A percentile compares a stretch with the other conserved stretches of the same genome.
phyloP scores from a whole-genome alignment of 2,888 invertebrate species.

The Apamea crenata region DNA sequence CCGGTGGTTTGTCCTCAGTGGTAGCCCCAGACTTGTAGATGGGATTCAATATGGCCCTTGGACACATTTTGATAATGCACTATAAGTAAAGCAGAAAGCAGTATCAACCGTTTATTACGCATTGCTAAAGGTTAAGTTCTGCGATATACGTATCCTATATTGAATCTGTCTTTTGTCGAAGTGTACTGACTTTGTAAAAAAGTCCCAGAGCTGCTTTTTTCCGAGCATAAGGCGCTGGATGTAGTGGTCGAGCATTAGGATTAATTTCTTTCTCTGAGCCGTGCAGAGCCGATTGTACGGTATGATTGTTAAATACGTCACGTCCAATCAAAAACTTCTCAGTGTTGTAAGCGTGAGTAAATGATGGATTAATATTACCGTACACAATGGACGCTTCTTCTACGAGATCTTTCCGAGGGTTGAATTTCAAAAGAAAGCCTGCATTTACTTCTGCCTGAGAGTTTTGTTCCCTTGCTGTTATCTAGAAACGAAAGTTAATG shows the following conservation, averaged over 20 bases:
- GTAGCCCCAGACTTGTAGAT: constrained; percentile 85
- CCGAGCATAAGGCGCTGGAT: constrained; percentile 91
- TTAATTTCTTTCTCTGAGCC: constrained; percentile 90
- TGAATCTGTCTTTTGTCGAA: too few species aligned
- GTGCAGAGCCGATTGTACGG: constrained; percentile 86
- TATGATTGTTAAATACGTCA: constrained; percentile 77
- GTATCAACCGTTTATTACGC: too few species aligned
- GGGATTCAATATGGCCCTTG: constrained; percentile 81
- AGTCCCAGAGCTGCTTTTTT: constrained; percentile 91
- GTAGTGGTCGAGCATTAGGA: constrained; percentile 91
- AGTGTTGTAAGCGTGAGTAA: constrained; percentile 89
- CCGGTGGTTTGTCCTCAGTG: constrained; percentile 73
- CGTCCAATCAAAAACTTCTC: constrained; percentile 87
- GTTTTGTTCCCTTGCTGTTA: constrained; percentile 92
- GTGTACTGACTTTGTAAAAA: constrained; percentile 91
- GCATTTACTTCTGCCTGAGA: constrained; percentile 94
- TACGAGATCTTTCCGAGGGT: constrained; percentile 75
- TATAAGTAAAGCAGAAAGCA: constrained; percentile 59
- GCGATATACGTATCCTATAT: too few species aligned
- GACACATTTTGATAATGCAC: constrained; percentile 88
- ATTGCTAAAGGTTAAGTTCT: too few species aligned
- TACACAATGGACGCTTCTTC: constrained; percentile 90
- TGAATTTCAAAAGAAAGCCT: constrained; percentile 91
- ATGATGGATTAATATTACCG: constrained; percentile 91
- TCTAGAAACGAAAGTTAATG: constrained; percentile 80